Evolutionary conservation across 2,113 vertebrate species (phyloP).

Genomic region (Sceloporus tristichus): DNA sequence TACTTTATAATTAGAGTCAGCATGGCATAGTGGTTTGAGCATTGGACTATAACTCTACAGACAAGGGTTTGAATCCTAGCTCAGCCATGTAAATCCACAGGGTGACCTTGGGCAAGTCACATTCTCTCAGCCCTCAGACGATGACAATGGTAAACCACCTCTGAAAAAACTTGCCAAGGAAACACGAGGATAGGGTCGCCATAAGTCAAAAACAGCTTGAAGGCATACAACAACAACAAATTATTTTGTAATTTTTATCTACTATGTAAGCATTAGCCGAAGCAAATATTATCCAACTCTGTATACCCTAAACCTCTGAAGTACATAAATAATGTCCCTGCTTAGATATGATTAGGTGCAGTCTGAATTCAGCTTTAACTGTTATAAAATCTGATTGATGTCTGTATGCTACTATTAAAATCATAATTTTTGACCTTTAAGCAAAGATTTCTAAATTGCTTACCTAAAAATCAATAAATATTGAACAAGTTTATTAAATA

Average conservation of each 20-base stretch:
- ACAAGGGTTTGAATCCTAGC: no score
- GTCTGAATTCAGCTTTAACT: neutral
- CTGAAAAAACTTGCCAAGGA: no score
- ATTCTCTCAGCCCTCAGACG: no score
- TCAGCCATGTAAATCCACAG: no score
- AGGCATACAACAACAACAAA: no score
- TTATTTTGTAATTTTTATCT: neutral
- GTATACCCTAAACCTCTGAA: neutral
- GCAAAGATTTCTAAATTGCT: neutral
- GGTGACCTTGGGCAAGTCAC: no score
- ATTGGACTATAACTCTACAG: no score
- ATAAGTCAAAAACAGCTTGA: no score
- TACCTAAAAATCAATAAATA: constrained; percentile 5
- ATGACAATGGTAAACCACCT: no score
- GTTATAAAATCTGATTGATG: neutral
- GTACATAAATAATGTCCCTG: neutral
- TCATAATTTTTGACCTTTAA: neutral
- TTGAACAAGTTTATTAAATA: neutral
- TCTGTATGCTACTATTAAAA: neutral
- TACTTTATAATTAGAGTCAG: no score
- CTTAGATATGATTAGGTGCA: neutral
- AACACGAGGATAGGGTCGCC: no score
- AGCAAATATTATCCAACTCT: neutral
- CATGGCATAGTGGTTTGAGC: no score
- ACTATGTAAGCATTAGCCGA: neutral